phyloP scores from a whole-genome alignment of 1,140 invertebrate species.

The Aporrectodea caliginosa region DNA sequence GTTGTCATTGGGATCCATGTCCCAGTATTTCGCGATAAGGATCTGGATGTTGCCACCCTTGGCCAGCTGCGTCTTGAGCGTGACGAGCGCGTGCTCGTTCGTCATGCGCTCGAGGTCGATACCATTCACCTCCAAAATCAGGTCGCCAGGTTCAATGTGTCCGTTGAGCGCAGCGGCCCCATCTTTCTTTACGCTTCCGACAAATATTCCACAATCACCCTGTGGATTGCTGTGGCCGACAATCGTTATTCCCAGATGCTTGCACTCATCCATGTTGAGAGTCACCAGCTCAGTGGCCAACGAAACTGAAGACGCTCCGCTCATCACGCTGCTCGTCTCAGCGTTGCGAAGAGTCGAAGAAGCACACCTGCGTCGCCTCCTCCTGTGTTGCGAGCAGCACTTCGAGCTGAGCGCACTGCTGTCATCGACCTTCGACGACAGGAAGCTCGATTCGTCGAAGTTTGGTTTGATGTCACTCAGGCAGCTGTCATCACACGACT shows the following conservation, averaged over 20 bases:
- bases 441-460: background rate
- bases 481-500: background rate
- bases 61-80: slow-evolving; percentile 16
- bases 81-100: slow-evolving; percentile 47
- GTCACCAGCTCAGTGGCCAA: slow-evolving; percentile 62
- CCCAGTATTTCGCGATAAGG: slow-evolving; percentile 19
- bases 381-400: background rate
- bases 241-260: slow-evolving; percentile 77
- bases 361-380: background rate
- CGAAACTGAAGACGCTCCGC: background rate
- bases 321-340: background rate
- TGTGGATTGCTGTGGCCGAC: slow-evolving; percentile 75
- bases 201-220: slow-evolving; percentile 80
- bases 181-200: slow-evolving; percentile 96
- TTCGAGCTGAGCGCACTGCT: slow-evolving; percentile 5
- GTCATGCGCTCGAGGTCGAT: slow-evolving; percentile 68
- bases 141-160: slow-evolving; percentile 88
- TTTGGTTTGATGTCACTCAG: slow-evolving; percentile 7
- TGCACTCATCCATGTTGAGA: slow-evolving; percentile 64
- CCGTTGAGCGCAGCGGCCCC: slow-evolving; percentile 79
- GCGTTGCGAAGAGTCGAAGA: background rate
- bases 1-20: background rate
- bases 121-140: slow-evolving; percentile 96
- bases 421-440: background rate
- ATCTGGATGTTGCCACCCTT: slow-evolving; percentile 16